phyloP scores from a whole-genome alignment of 2,888 invertebrate species.

The Archips crataeganus region DNA sequence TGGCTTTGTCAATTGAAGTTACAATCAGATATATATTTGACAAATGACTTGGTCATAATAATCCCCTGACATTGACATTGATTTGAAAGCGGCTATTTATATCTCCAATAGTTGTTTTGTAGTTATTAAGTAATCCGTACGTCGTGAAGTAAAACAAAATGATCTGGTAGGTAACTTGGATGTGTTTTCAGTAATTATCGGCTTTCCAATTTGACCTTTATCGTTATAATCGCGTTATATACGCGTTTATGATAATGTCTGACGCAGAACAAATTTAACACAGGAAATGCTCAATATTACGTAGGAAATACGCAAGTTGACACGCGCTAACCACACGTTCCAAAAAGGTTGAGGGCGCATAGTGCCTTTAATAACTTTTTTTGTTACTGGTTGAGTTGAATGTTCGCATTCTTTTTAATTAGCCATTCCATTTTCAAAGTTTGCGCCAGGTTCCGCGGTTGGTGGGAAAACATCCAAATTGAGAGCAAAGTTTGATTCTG shows the following conservation, averaged over 20 bases:
- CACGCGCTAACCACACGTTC: conserved; percentile 1
- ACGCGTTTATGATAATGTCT: conserved; percentile 36
- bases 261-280: conserved; percentile 35
- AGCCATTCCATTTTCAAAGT: conserved; percentile 29
- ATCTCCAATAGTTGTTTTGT: conserved; percentile 12
- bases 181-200: conserved; percentile 23
- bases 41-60: conserved; percentile 29
- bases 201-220: conserved; percentile 39
- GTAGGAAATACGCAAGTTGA: conserved; percentile 27
- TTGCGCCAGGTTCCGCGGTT: not conserved
- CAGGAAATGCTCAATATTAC: conserved; percentile 36
- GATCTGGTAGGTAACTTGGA: conserved; percentile 4
- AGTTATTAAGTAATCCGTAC: conserved; percentile 13
- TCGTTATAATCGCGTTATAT: conserved; percentile 25
- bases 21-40: conserved; percentile 25
- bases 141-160: not conserved
- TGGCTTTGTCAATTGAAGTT: conserved; percentile 28
- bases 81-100: conserved; percentile 26
- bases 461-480: conserved; percentile 11
- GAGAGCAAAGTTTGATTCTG: conserved; percentile 25
- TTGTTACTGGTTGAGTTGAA: conserved; percentile 27
- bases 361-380: not conserved
- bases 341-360: conserved; percentile 23
- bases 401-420: conserved; percentile 32
- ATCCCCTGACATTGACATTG: conserved; percentile 36